phyloP scores from a whole-genome alignment of 2,113 vertebrate species.

The Diadophis punctatus region DNA sequence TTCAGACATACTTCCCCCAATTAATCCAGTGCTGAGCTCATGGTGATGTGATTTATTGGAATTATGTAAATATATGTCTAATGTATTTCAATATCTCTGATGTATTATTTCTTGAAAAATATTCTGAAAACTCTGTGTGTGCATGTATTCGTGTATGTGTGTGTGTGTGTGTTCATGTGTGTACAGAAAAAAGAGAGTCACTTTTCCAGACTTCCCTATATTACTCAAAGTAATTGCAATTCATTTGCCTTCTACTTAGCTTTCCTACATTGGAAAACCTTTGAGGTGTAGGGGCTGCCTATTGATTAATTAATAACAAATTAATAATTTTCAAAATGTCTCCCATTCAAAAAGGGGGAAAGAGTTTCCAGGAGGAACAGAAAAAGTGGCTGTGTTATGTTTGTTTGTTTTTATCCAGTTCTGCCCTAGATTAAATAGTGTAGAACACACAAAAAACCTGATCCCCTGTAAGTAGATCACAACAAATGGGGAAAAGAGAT shows the following conservation, averaged over 20 bases:
- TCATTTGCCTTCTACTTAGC: not conserved
- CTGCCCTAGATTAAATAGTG: not conserved
- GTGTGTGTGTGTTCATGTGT: not conserved
- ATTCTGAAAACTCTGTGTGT: slow-evolving; percentile 47
- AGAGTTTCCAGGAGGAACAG: not conserved
- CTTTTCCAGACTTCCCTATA: not conserved
- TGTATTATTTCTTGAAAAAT: slow-evolving; percentile 94
- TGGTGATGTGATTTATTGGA: slow-evolving; percentile 86
- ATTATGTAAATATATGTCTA: slow-evolving; percentile 81
- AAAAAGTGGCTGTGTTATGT: not conserved
- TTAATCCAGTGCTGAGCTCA: slow-evolving; percentile 80
- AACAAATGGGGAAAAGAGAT: not conserved
- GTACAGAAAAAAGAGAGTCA: not conserved
- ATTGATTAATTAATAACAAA: not conserved
- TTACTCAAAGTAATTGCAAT: not conserved
- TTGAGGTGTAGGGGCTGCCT: too few species aligned
- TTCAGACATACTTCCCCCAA: slow-evolving; percentile 68
- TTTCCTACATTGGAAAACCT: not conserved
- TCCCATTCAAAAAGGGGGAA: not conserved
- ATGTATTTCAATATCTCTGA: slow-evolving; percentile 68
- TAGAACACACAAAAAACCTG: not conserved
- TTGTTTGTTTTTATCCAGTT: not conserved
- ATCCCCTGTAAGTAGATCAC: not conserved
- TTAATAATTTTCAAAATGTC: not conserved
- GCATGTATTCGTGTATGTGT: too few species aligned